phyloP scores from a whole-genome alignment of 2,888 invertebrate genomes.

The Agrenia bidenticulata region DNA sequence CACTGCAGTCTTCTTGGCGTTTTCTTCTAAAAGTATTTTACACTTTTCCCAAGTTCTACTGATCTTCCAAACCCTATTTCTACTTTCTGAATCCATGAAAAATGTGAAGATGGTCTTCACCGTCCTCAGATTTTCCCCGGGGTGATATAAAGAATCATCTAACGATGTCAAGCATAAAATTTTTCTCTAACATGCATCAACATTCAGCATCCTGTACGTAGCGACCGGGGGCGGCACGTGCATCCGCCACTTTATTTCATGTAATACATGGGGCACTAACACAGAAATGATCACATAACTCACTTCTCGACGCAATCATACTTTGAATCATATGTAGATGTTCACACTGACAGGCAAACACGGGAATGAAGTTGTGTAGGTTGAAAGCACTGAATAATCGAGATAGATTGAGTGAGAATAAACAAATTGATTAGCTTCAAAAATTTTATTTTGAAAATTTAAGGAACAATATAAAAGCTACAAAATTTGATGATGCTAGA shows the following conservation, averaged over 20 bases:
- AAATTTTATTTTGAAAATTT: no score
- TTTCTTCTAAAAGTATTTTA: no score
- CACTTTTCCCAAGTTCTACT: no score
- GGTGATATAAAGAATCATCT: constrained; percentile 18
- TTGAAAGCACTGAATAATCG: no score
- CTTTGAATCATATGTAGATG: not conserved
- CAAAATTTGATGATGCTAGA: no score
- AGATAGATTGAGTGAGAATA: no score
- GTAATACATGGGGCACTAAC: not conserved
- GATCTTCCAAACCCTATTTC: not conserved
- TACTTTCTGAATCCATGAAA: not conserved
- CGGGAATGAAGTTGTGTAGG: no score
- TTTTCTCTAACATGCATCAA: not conserved
- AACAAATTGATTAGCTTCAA: no score
- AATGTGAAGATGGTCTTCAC: constrained; percentile 14
- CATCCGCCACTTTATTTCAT: not conserved
- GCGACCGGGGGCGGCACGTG: not conserved
- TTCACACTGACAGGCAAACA: not conserved
- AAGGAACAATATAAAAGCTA: no score
- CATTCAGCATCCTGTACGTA: not conserved
- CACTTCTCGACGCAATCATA: not conserved
- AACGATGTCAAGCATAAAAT: constrained; percentile 22
- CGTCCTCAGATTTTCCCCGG: constrained; percentile 11
- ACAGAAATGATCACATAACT: not conserved
- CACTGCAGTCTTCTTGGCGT: no score